Percentiles rank a stretch among this genome's conserved stretches.
These are phyloP conservation scores for Halichoeres trimaculatus DNA, from an alignment of 2,113 vertebrate genomes.

Conservation along the genomic window DNA sequence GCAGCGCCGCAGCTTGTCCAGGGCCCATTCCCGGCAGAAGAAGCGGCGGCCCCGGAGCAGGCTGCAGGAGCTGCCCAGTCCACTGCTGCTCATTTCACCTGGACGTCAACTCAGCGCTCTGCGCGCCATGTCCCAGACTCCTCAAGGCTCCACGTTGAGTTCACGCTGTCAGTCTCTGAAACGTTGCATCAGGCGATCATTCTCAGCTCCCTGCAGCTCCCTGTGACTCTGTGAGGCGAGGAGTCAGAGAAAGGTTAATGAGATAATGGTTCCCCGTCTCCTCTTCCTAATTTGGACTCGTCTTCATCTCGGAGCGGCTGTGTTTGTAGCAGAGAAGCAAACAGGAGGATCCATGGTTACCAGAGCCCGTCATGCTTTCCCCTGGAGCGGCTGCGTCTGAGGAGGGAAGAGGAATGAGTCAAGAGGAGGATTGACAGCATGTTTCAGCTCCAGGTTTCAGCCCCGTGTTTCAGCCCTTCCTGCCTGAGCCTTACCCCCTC, in stretches of 20 bases:
- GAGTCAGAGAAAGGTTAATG: conserved; percentile 21
- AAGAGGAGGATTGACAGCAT: conserved; percentile 39
- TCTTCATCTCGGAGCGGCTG: background rate
- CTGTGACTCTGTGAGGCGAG: background rate
- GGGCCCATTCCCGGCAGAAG: conserved; percentile 87
- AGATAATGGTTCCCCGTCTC: background rate
- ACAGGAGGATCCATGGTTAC: conserved; percentile 22
- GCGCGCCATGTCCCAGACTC: conserved; percentile 67
- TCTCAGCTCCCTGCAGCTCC: conserved; percentile 18
- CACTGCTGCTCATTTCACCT: conserved; percentile 71
- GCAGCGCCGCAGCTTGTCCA: conserved; percentile 82
- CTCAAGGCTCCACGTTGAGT: background rate
- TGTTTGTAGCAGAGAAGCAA: background rate
- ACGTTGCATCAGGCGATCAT: conserved; percentile 52
- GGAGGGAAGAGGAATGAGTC: conserved; percentile 40
- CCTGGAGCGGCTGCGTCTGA: conserved; percentile 41
- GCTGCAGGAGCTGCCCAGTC: conserved; percentile 66
- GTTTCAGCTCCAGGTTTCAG: conserved; percentile 38
- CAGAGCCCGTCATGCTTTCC: conserved; percentile 4
- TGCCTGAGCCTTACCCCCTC: conserved; percentile 22
- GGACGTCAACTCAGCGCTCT: conserved; percentile 25
- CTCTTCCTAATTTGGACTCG: background rate
- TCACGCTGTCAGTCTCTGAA: conserved; percentile 37
- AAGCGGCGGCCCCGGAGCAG: conserved; percentile 81
- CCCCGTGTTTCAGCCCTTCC: conserved; percentile 39